Base-by-base conservation (phyloP, 2,113 vertebrate species). In the Cervus canadensis region DNA sequence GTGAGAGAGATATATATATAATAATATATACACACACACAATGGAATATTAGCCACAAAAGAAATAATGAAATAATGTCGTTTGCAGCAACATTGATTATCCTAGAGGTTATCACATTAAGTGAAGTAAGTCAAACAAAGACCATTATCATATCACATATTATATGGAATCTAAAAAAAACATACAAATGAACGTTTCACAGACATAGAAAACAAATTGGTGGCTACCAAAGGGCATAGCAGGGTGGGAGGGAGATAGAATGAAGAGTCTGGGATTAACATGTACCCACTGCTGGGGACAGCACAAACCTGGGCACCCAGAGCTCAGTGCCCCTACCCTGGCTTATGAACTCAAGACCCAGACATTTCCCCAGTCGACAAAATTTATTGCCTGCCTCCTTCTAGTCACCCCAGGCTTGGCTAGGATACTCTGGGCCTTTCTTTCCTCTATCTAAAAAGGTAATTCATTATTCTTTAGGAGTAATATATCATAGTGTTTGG, bases 401-500 rank as follows among this genome's bases (percentile, higher is more conserved):
- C 40, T 10, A 26, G 8, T 11, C 13, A 28, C 21, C 40, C 6
- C 0, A 2, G 54, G 7, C 30, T 74, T 67, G 71, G 52, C n/a
- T 89, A 25, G 12, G 45, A 50, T 52, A 67, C 85, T 87, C 48
- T 59, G 45, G 40, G 54, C n/a, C 11, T 93, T 92, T 92, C 54
- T 89, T 26, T 96, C 45, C 25, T 91, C 67, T 96, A 52, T 25
- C 30, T 71, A 23, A 62, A 92, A 57, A 78, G 71, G 17, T 33
- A 71, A 94, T 83, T 85, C 74, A 52, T 82, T 56, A 83, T 86
- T 94, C 81, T 28, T 96, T 30, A 84, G 30, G 52, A 64, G 43
- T 56, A 33, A 40, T 40, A 64, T 52, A 45, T 12, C 57, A 88
- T 52, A 76, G 43, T 11, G 16, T 78, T 95, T 92, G 17, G 33